Conservation (phyloP, 2,113 vertebrate genomes). For the Callorhinus ursinus region DNA sequence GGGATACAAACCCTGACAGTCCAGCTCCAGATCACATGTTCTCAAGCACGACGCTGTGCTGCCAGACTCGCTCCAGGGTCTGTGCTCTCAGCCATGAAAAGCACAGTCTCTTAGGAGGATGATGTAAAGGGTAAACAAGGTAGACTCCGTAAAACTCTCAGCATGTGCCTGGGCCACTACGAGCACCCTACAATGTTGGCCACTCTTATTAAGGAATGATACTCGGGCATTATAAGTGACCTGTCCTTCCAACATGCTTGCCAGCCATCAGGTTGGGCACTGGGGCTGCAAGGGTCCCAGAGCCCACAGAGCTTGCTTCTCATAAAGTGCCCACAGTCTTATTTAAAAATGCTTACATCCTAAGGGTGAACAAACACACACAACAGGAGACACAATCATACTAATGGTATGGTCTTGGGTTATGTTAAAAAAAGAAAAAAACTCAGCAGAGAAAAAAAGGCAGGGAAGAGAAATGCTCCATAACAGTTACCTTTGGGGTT, state of each 20-base stretch:
- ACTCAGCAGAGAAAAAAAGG: not conserved
- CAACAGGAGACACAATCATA: rapidly evolving
- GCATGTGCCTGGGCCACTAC: rapidly evolving
- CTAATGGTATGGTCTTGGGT: not conserved
- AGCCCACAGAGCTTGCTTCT: rapidly evolving
- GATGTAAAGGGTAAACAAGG: rapidly evolving
- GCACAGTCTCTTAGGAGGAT: no score
- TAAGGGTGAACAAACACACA: not conserved
- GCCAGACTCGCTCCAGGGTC: not conserved
- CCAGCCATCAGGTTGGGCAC: not conserved
- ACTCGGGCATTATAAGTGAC: not conserved
- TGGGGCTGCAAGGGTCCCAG: not conserved
- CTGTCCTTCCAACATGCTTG: not conserved
- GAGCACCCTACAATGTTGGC: not conserved
- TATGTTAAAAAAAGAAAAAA: not conserved
- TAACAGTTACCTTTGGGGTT: not conserved
- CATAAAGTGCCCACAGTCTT: rapidly evolving
- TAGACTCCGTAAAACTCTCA: no score
- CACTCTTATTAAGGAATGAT: not conserved
- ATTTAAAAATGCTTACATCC: not conserved
- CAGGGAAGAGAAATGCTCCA: not conserved
- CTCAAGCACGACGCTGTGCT: rapidly evolving
- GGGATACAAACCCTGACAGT: not conserved
- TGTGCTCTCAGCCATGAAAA: not conserved
- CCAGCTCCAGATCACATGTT: not conserved